Evolutionary conservation across 2,888 invertebrate genomes (phyloP), one percentile per base, ranked within the genome.

Genomic region (Caenorhabditis macrosperma): DNA sequence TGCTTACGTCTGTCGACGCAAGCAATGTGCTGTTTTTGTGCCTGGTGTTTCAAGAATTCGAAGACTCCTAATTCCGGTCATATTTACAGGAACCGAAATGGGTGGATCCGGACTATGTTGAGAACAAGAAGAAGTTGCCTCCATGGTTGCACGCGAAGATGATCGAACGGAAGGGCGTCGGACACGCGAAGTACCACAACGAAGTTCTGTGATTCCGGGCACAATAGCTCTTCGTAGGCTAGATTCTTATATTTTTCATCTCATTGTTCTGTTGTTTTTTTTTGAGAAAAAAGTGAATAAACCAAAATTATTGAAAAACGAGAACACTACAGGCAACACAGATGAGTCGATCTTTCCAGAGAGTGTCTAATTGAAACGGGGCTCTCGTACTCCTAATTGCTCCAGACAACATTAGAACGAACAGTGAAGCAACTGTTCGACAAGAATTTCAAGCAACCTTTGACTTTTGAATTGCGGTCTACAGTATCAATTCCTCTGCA

Each of bases 61-160:
- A 9, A 20, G 50, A 48, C 28, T 55, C n/a, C n/a, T n/a, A n/a
- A n/a, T n/a, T n/a, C n/a, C n/a, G 17, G 24, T 64, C 17, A 1
- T 48, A 30, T 24, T 71, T 82, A 44, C 68, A 86, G 79, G 82
- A 82, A 52, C 81, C 84, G 0, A 80, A 86, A 74, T 89, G 85
- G 77, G 78, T 89, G 22, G 90, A 90, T 72, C 67, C 86, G n/a
- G 78, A 86, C 76, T 88, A 87, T 63, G 74, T 78, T 26, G 85
- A 88, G 48, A 88, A 90, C 68, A 83, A 83, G 61, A 82, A 82
- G 75, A 83, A 61, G 28, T 46, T 86, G 44, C 87, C 89, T 3
- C 63, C 77, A 5, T 90, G 90, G 90, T 82, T 81, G 30, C 89
- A 89, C 64, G 30, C 61, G 30, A 72, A 63, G 55, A 61, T 63